Evolutionary conservation across 2,797 vertebrate species (phyloP).

Genomic region (Scolopax bukidnonensis): DNA sequence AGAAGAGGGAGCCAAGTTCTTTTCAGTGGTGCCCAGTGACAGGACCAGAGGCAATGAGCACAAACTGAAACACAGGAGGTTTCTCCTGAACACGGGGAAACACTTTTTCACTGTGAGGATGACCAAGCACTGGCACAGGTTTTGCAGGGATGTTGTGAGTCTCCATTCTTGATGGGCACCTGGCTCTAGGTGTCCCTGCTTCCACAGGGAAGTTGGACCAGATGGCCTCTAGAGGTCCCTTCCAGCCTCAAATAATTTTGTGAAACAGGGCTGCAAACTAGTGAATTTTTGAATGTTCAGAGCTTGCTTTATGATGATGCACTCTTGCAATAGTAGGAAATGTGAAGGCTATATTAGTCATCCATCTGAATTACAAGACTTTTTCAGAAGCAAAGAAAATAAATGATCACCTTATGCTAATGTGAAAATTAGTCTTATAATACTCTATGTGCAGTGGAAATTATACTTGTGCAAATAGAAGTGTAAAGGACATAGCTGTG

Average conservation of each 20-base stretch:
- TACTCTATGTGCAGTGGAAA: background rate
- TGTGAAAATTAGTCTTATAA: background rate
- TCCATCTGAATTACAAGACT: background rate
- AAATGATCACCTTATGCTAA: background rate
- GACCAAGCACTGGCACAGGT: background rate
- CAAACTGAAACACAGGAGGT: background rate
- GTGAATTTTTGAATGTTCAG: background rate
- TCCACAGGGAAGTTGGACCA: background rate
- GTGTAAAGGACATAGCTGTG: background rate
- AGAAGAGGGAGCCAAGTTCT: background rate
- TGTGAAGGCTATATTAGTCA: background rate
- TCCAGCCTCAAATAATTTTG: background rate
- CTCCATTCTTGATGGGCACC: background rate
- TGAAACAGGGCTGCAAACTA: background rate
- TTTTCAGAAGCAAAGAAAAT: background rate
- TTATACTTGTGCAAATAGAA: background rate
- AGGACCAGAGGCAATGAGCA: background rate
- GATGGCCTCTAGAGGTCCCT: background rate
- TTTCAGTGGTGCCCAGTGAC: background rate
- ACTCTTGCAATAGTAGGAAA: background rate
- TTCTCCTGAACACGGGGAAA: background rate
- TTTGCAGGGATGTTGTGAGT: background rate
- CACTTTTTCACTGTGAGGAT: background rate
- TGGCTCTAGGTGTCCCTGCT: background rate
- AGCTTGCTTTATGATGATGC: background rate